A percentile compares a stretch with the other conserved stretches of the same genome.
phyloP scores from a whole-genome alignment of 2,113 vertebrate species.

The Gila orcuttii region DNA sequence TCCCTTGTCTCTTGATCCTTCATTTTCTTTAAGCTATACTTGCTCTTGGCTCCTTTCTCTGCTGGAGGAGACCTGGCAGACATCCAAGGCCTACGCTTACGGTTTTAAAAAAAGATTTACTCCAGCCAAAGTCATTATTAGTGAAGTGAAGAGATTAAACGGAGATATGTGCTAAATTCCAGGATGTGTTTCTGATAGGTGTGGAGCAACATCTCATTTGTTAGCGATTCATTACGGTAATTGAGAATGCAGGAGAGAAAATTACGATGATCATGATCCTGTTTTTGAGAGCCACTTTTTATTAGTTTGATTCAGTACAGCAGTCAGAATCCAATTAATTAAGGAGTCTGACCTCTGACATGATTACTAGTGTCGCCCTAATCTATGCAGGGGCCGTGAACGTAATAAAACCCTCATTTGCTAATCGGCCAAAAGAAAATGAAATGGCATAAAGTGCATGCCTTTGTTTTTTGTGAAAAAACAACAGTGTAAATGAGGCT shows the following conservation, averaged over 20 bases:
- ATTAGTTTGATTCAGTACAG: constrained; percentile 54
- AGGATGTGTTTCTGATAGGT: constrained; percentile 42
- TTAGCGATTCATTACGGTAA: constrained; percentile 60
- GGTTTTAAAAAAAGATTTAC: constrained; percentile 56
- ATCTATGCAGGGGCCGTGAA: not conserved
- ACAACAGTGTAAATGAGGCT: not conserved
- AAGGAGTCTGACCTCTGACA: constrained; percentile 39
- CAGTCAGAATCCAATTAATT: constrained; percentile 51
- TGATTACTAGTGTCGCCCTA: not conserved
- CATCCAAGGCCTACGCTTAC: constrained; percentile 43
- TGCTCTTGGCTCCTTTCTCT: constrained; percentile 34
- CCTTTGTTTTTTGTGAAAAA: constrained; percentile 13
- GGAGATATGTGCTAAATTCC: constrained; percentile 50
- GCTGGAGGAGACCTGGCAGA: constrained; percentile 39
- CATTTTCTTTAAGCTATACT: constrained; percentile 38
- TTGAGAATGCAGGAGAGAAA: constrained; percentile 50
- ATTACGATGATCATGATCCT: constrained; percentile 52
- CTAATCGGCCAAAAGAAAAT: constrained; percentile 34
- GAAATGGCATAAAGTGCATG: not conserved
- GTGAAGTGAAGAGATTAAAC: constrained; percentile 54
- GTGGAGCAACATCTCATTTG: constrained; percentile 55
- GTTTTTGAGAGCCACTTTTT: constrained; percentile 49
- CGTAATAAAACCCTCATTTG: constrained; percentile 54
- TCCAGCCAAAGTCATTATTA: constrained; percentile 59
- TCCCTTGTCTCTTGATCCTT: constrained; percentile 34